Conservation (phyloP, 2,797 vertebrate species). For the Cygnus olor region DNA sequence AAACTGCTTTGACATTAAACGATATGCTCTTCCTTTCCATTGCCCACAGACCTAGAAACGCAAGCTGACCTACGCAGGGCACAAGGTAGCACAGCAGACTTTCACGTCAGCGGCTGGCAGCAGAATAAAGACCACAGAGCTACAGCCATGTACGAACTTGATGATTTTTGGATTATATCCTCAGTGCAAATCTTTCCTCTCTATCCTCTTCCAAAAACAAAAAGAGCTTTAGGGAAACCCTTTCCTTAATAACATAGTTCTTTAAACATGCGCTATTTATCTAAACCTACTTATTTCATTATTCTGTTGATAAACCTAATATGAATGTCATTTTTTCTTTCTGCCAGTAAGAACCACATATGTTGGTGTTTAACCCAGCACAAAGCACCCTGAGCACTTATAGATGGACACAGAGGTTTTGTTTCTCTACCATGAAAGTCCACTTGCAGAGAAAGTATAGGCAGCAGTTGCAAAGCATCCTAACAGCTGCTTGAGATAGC, state of each 20-base stretch:
- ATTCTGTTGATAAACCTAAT: not conserved
- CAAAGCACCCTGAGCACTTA: not conserved
- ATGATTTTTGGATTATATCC: constrained; percentile 47
- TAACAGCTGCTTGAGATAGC: not conserved
- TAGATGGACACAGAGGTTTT: not conserved
- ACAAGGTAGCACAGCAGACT: not conserved
- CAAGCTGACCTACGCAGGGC: not conserved
- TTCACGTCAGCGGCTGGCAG: not conserved
- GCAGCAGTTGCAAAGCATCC: not conserved
- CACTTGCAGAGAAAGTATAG: not conserved
- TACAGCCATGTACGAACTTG: not conserved
- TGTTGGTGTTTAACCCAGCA: not conserved
- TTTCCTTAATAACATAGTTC: not conserved
- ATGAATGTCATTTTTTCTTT: not conserved
- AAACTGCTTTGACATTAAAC: not conserved
- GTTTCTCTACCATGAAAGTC: not conserved
- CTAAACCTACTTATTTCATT: constrained; percentile 4
- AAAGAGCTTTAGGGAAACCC: constrained; percentile 16
- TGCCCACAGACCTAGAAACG: not conserved
- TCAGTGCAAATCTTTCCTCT: constrained; percentile 5
- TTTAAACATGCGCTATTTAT: not conserved
- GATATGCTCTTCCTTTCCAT: not conserved
- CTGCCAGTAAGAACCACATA: not conserved
- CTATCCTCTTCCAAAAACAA: not conserved
- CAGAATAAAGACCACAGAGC: not conserved